Percentiles rank a stretch among this genome's conserved stretches.
phyloP scores from a whole-genome alignment of 2,888 invertebrate species.

The Anthoptus insignis region DNA sequence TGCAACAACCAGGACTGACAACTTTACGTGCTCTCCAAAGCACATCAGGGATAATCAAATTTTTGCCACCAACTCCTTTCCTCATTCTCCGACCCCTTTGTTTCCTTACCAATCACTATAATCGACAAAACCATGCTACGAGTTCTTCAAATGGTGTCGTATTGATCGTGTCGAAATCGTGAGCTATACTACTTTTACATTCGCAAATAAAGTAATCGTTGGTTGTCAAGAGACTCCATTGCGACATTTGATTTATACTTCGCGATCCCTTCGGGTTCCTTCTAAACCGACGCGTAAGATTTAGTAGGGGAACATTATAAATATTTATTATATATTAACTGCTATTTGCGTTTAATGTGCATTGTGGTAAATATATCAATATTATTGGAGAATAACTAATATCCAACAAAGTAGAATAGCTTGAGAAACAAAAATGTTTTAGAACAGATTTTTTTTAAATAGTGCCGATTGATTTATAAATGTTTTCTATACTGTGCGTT shows the following conservation, averaged over 20 bases:
- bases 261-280: slow-evolving; percentile 28
- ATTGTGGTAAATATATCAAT: slow-evolving; percentile 9
- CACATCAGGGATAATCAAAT: too few species aligned
- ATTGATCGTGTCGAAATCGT: not conserved
- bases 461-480: too few species aligned
- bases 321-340: slow-evolving; percentile 27
- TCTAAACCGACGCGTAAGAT: slow-evolving; percentile 29
- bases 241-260: slow-evolving; percentile 45
- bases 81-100: too few species aligned
- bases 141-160: too few species aligned
- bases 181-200: not conserved
- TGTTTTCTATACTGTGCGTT: too few species aligned
- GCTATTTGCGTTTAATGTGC: not conserved
- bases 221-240: slow-evolving; percentile 35
- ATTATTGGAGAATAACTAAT: not conserved
- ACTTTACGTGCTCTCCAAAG: too few species aligned
- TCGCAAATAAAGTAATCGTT: slow-evolving; percentile 42
- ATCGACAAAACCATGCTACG: too few species aligned
- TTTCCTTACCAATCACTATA: too few species aligned
- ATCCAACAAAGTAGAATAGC: not conserved
- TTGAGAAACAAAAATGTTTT: not conserved
- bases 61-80: too few species aligned
- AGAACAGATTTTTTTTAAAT: too few species aligned
- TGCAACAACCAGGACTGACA: too few species aligned
- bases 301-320: slow-evolving; percentile 30